Base-by-base conservation (phyloP, 1,140 invertebrate genomes). In the Ips typographus region DNA sequence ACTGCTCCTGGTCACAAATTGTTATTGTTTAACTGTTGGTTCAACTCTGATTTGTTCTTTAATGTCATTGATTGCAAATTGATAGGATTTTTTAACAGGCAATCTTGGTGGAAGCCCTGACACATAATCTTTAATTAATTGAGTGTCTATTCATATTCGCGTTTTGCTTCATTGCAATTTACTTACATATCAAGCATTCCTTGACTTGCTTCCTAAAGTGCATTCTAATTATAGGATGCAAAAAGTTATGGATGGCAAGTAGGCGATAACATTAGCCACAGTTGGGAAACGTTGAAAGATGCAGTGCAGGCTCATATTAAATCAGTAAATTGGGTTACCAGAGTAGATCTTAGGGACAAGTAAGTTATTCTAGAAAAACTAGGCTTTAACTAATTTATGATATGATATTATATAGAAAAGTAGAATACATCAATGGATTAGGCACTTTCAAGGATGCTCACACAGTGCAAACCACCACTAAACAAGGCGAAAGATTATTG, bases 351-450 rank as follows among this genome's bases (percentile, higher is more conserved):
- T 47, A 86, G 91, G 74, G 91, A 94, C 77, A 95, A 94, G 90
- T 91, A 80, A 82, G 83, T 73, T 37, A 56, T 39, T 56, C 38
- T 56, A 56, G 8, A 37, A 7, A 37, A 56, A 56, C 6, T 37
- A 56, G 5, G 36, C 53, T 2, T 7, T 6, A 37, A 37, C 4
- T n/a, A 39, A 56, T 56, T 6, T 2, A 6, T 56, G n/a, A 56
- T 6, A 22, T 56, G 3, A 49, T 22, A 49, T 8, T 22, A 49
- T 3, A 49, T 68, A 89, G 88, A 70, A 92, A 94, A 80, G 91
- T 99, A 6, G 93, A 94, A 63, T 99, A 99, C 76, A 86, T 96
- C 37, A 99, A 99, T 82, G 93, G 90, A 2, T 85, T 90, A 76
- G 96, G 90, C 53, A 84, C 87, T 56, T 97, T 99, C 79, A 85